Conservation (phyloP, 2,888 invertebrate genomes). For the Spodoptera picta region DNA sequence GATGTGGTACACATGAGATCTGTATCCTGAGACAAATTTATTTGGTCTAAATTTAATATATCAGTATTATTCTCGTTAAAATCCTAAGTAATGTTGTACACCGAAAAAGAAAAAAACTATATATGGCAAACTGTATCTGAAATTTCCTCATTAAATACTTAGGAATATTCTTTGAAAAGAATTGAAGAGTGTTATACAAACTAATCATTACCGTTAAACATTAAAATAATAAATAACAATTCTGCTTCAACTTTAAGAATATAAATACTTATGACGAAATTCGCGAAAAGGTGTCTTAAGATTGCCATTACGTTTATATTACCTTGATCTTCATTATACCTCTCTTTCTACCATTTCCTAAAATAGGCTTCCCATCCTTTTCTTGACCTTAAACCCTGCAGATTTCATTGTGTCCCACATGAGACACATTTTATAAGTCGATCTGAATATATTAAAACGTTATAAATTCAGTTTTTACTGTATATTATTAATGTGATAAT, state of each 20-base stretch:
- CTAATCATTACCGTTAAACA: no score
- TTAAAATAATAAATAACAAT: no score
- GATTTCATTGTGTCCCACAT: conserved; percentile 60
- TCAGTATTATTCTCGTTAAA: no score
- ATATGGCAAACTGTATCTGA: no score
- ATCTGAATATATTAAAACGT: conserved; percentile 42
- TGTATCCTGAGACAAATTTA: conserved; percentile 41
- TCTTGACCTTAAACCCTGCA: conserved; percentile 83
- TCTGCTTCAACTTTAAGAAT: no score
- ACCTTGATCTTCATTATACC: conserved; percentile 65
- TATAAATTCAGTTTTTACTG: conserved; percentile 7
- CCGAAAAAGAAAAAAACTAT: no score
- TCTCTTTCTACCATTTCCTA: conserved; percentile 67
- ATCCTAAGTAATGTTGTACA: no score
- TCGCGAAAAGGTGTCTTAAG: conserved; percentile 43
- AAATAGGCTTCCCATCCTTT: conserved; percentile 64
- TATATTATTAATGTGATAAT: conserved; percentile 3
- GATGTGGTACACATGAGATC: conserved; percentile 59
- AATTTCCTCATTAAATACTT: no score
- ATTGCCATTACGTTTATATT: conserved; percentile 53
- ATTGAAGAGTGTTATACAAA: no score
- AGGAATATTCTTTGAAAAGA: no score
- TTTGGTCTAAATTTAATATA: no score
- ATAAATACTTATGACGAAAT: not conserved
- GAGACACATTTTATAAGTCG: conserved; percentile 42